phyloP scores from a whole-genome alignment of 2,797 vertebrate species.

The Varecia variegata region DNA sequence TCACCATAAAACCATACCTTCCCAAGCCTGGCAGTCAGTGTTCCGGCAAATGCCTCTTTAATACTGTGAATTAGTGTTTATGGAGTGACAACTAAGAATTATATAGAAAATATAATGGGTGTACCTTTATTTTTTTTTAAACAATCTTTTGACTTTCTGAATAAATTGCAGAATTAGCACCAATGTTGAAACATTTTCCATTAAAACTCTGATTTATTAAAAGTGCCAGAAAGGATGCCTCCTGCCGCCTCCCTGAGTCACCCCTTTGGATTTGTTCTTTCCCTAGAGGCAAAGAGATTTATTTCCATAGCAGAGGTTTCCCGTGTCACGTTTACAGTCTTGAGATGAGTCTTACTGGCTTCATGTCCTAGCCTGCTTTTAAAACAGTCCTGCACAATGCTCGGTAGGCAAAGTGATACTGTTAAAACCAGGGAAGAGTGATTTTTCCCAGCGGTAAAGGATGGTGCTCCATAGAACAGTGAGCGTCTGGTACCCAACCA shows the following conservation, averaged over 20 bases:
- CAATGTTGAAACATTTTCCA: neutral
- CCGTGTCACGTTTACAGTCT: neutral
- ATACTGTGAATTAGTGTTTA: neutral
- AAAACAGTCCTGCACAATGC: neutral
- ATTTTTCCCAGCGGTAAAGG: neutral
- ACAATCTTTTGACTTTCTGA: constrained; percentile 10
- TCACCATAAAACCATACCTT: neutral
- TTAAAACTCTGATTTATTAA: neutral
- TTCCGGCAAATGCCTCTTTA: neutral
- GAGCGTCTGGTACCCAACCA: neutral
- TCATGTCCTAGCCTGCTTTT: neutral
- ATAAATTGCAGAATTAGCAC: constrained; percentile 4
- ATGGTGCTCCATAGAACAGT: neutral
- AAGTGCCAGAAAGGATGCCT: neutral
- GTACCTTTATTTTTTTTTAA: neutral
- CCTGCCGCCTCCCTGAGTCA: neutral
- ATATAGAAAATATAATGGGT: neutral
- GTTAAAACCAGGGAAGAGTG: neutral
- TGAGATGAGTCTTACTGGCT: neutral
- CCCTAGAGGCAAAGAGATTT: neutral
- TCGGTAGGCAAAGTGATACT: neutral
- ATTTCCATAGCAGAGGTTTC: neutral
- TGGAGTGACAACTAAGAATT: neutral
- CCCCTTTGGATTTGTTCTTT: neutral
- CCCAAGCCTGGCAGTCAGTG: neutral